Conservation (phyloP, 2,888 invertebrate species). For the Oxyteleia sp. region DNA sequence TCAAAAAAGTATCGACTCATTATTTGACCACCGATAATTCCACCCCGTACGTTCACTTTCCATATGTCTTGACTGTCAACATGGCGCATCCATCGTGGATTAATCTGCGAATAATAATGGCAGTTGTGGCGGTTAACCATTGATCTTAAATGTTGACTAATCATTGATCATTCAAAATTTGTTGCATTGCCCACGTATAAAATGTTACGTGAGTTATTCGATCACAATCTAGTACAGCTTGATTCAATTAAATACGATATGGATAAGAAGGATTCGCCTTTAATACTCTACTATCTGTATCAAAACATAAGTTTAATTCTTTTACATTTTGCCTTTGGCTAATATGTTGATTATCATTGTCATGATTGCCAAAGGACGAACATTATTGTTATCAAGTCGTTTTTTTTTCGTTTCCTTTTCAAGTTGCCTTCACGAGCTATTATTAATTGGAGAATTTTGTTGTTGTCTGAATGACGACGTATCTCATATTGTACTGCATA, state of each 20-base stretch:
- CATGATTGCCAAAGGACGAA: too few species aligned
- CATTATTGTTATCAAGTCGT: too few species aligned
- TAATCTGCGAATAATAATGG: slow-evolving; percentile 11
- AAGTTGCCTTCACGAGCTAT: too few species aligned
- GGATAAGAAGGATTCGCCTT: slow-evolving; percentile 12
- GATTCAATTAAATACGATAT: slow-evolving; percentile 14
- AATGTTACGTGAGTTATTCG: not conserved
- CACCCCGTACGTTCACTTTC: slow-evolving; percentile 15
- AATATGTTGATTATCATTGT: too few species aligned
- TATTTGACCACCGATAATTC: slow-evolving; percentile 4
- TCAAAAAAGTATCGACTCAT: slow-evolving; percentile 15
- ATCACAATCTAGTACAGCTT: slow-evolving; percentile 4
- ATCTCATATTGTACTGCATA: slow-evolving; percentile 2
- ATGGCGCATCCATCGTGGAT: not conserved
- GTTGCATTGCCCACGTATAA: slow-evolving; percentile 9
- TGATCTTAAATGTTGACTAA: too few species aligned
- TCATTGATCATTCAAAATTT: not conserved
- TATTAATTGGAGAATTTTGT: not conserved
- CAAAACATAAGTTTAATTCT: slow-evolving; percentile 9
- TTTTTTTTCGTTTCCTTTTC: too few species aligned
- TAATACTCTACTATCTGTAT: slow-evolving; percentile 19
- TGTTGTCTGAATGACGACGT: slow-evolving; percentile 5
- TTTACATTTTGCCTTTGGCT: slow-evolving; percentile 3
- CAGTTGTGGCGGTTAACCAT: slow-evolving; percentile 19
- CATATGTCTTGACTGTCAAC: slow-evolving; percentile 16